Evolutionary conservation across 2,797 vertebrate genomes (phyloP).

Genomic region (Anguilla marmorata): DNA sequence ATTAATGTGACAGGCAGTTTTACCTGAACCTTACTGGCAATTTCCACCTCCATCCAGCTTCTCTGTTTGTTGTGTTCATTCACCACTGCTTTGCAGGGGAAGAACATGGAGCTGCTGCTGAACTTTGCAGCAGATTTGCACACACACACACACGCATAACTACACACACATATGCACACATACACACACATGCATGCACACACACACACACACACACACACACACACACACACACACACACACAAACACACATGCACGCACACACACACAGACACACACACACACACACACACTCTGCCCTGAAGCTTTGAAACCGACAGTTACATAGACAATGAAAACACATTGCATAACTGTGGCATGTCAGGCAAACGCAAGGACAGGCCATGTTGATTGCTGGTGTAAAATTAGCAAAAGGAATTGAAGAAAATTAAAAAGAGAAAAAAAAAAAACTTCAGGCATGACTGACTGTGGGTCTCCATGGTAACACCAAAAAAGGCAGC

Average conservation of each 20-base stretch:
- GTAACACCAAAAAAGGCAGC: not conserved
- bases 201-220: not conserved
- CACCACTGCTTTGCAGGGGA: not conserved
- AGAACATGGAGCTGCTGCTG: not conserved
- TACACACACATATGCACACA: too few relatives aligned
- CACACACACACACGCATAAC: too few relatives aligned
- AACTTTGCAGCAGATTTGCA: not conserved
- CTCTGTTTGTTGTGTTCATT: not conserved
- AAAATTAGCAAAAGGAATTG: constrained; percentile 1
- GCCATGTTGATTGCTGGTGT: not conserved
- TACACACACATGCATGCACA: not conserved
- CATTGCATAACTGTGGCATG: not conserved
- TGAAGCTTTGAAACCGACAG: not conserved
- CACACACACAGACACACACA: not conserved
- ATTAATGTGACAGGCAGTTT: not conserved
- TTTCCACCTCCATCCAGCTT: not conserved
- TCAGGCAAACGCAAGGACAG: not conserved
- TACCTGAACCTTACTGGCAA: not conserved
- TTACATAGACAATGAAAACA: not conserved
- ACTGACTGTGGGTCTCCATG: constrained; percentile 24
- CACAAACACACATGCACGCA: too few relatives aligned
- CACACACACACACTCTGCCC: not conserved
- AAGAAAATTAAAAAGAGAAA: not conserved
- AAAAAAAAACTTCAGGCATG: not conserved
- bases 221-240: too few relatives aligned